These are phyloP conservation scores for Solea senegalensis DNA, from an alignment of 2,113 vertebrate species.

Conservation along the genomic window DNA sequence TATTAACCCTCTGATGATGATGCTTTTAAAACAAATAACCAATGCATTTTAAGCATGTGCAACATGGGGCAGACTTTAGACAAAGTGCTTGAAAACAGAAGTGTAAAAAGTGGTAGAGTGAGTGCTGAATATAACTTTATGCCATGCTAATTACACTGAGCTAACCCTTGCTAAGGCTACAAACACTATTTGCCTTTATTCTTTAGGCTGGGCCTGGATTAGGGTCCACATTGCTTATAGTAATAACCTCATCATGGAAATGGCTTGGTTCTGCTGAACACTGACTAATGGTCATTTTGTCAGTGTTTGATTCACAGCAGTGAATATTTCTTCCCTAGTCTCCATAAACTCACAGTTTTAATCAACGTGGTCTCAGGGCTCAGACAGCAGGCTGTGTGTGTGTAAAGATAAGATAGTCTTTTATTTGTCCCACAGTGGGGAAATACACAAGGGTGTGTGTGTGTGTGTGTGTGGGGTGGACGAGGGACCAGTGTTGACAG, in stretches of 20 bases:
- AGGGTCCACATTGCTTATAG: conserved; percentile 27
- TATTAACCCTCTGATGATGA: conserved; percentile 57
- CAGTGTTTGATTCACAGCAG: conserved; percentile 37
- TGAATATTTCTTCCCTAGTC: conserved; percentile 38
- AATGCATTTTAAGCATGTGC: conserved; percentile 78
- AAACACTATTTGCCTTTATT: conserved; percentile 36
- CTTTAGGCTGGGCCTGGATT: conserved; percentile 25
- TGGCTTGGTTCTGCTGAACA: conserved; percentile 9
- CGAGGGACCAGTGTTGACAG: conserved; percentile 19
- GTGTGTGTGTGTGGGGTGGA: too few relatives aligned
- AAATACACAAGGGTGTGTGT: too few relatives aligned
- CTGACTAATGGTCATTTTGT: conserved; percentile 12
- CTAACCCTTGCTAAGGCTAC: conserved; percentile 35
- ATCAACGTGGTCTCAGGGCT: conserved; percentile 12
- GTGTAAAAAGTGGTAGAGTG: conserved; percentile 27
- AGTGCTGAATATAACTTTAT: conserved; percentile 47
- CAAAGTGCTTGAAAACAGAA: conserved; percentile 56
- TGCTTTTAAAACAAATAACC: conserved; percentile 75
- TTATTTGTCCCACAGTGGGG: too few relatives aligned
- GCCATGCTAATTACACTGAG: conserved; percentile 40
- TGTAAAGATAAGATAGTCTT: background rate
- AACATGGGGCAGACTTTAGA: conserved; percentile 62
- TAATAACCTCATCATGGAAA: conserved; percentile 32
- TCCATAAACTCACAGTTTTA: conserved; percentile 14
- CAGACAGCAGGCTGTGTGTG: conserved; percentile 13